Evolutionary conservation across 2,888 invertebrate genomes (phyloP).

Genomic region (Sisyra terminalis): DNA sequence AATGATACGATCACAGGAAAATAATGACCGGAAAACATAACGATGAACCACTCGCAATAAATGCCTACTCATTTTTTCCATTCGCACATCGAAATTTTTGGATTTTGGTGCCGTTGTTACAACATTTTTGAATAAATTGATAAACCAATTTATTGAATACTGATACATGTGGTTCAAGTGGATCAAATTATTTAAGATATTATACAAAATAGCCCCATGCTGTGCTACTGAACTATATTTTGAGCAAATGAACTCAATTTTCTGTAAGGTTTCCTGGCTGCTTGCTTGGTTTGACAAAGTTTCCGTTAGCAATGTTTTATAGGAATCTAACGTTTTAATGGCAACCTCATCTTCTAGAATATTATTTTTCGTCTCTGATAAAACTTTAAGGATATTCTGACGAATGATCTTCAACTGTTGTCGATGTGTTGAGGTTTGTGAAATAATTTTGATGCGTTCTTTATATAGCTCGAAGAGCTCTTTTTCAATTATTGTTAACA

Average conservation of each 20-base stretch:
- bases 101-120: constrained; percentile 59
- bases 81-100: constrained; percentile 49
- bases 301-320: constrained; percentile 64
- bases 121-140: constrained; percentile 60
- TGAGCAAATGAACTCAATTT: constrained; percentile 57
- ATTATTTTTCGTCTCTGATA: constrained; percentile 69
- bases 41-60: constrained; percentile 67
- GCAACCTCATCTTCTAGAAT: constrained; percentile 85
- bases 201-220: constrained; percentile 65
- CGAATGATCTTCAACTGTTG: constrained; percentile 71
- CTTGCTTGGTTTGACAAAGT: constrained; percentile 68
- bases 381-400: constrained; percentile 71
- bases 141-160: constrained; percentile 75
- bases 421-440: constrained; percentile 64
- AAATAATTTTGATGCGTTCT: constrained; percentile 59
- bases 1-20: constrained; percentile 70
- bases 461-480: constrained; percentile 72
- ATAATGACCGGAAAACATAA: constrained; percentile 69
- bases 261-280: constrained; percentile 56
- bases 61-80: constrained; percentile 52
- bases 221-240: constrained; percentile 63
- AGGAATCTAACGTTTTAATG: constrained; percentile 72
- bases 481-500: constrained; percentile 71
- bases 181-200: constrained; percentile 66
- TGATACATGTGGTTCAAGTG: constrained; percentile 83